Base-by-base conservation (phyloP, 2,888 invertebrate genomes). In the Eurois occulta region DNA sequence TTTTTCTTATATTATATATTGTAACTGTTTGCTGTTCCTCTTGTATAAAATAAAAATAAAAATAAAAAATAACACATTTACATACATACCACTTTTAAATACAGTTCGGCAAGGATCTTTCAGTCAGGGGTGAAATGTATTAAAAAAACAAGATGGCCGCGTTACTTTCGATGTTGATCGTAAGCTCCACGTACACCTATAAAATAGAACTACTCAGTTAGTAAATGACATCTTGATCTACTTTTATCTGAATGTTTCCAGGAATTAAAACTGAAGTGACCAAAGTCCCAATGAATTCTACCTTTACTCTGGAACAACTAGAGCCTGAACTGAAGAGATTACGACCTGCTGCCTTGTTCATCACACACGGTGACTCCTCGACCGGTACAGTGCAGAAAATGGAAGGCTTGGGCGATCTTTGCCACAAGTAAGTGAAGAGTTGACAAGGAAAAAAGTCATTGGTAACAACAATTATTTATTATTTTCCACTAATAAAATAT, bases 281-380 rank as follows among this genome's bases (percentile, higher is more conserved):
- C 24, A 88, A 87, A 48, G 88, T 92, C 3, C 92, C 94, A 3
- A 83, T 91, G 43, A 86, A 91, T 43, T 75, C 97, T 35, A 97
- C 97, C 2, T 97, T 98, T 86, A 97, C 96, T 18, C 92, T 98
- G 43, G 95, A 97, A 11, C 97, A 98, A 87, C 95, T 99, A 60
- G 98, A 98, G 91, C 93, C 95, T 66, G 98, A 97, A n/a, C 93
- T 99, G 71, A 94, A 96, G 82, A 96, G 96, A 75, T 94, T 97
- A 86, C 97, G 96, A 75, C 99, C 99, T 0, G 95, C 97, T 18
- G 97, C 98, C 0, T 96, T 99, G 72, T 99, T 99, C 92, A 96
- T 99, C 38, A 98, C 98, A 2, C 99, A 99, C 88, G 99, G 98
- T 1, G 99, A 99, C 93, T 98, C 98, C 2, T 98, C 99, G 0